Percentiles rank a stretch among this genome's conserved stretches.
phyloP scores from a whole-genome alignment of 2,113 vertebrate genomes.

The Chrysemys picta region DNA sequence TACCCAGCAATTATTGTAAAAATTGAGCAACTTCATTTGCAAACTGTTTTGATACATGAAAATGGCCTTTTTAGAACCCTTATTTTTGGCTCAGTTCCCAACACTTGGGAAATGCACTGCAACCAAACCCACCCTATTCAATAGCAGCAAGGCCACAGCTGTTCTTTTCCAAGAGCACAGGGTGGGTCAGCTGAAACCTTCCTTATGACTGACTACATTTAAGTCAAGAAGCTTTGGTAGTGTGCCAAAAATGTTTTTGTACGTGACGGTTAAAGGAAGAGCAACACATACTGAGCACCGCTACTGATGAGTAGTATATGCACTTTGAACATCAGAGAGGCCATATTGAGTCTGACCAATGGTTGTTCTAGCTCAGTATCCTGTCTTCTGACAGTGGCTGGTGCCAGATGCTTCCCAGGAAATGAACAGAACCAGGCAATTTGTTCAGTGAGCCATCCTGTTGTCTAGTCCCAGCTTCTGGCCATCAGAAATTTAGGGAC shows the following conservation, averaged over 20 bases:
- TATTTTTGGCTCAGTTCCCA: not conserved
- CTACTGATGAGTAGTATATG: rapidly evolving
- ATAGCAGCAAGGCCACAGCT: not conserved
- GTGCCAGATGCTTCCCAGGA: not conserved
- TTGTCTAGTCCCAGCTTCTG: not conserved
- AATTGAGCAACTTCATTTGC: not conserved
- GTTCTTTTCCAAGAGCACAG: not conserved
- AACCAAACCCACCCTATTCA: not conserved
- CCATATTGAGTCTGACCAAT: not conserved
- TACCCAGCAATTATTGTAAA: not conserved
- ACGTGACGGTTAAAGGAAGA: not conserved
- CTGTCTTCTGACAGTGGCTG: not conserved
- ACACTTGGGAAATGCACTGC: rapidly evolving
- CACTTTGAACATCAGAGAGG: not conserved
- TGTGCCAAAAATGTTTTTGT: not conserved
- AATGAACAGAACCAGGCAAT: not conserved
- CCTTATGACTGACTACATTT: not conserved
- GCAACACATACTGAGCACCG: rapidly evolving
- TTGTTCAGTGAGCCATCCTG: not conserved
- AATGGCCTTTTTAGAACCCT: not conserved
- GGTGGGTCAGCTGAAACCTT: rapidly evolving
- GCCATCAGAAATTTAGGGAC: not conserved
- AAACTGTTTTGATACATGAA: not conserved
- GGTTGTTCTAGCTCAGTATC: not conserved
- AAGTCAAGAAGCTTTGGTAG: not conserved